A percentile compares a stretch with the other conserved stretches of the same genome.
Evolutionary conservation across 2,888 invertebrate genomes (phyloP).

Genomic region (Gnatocerus cornutus): DNA sequence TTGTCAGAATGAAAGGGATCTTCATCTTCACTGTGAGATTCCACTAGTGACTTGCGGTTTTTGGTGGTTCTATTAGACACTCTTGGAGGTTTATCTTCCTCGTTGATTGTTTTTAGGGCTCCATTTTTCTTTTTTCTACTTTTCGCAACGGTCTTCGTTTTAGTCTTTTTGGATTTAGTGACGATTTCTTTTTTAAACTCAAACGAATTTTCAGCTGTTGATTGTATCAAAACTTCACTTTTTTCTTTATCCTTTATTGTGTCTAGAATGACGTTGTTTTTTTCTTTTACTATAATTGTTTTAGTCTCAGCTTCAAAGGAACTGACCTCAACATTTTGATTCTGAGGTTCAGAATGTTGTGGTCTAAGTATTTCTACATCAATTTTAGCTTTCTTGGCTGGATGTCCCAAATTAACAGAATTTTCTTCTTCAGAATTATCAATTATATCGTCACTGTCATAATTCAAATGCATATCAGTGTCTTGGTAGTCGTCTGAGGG

Average conservation of each 20-base stretch:
- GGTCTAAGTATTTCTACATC: background rate
- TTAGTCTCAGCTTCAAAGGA: background rate
- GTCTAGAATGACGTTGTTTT: background rate
- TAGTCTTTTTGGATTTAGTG: background rate
- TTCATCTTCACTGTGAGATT: conserved; percentile 60
- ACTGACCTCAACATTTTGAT: conserved; percentile 5
- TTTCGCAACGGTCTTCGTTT: background rate
- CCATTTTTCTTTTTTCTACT: background rate
- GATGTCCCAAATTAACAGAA: conserved; percentile 44
- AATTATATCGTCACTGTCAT: conserved; percentile 81
- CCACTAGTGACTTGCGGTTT: conserved; percentile 52
- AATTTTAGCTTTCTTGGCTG: conserved; percentile 62
- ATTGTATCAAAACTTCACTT: too few species aligned
- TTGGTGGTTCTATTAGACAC: conserved; percentile 52
- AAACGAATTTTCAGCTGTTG: too few species aligned
- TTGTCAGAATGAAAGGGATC: conserved; percentile 62
- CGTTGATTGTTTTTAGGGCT: too few species aligned
- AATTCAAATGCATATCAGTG: conserved; percentile 59
- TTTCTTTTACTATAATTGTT: background rate
- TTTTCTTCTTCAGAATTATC: conserved; percentile 69
- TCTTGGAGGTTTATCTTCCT: background rate
- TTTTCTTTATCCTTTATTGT: background rate
- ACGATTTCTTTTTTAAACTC: too few species aligned
- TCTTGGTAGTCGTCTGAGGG: background rate
- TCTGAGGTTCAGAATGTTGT: background rate